A percentile compares a stretch with the other conserved stretches of the same genome.
Evolutionary conservation across 35 echinoderm and acorn worm genomes (phyloP).

Genomic region (Apostichopus japonicus): DNA sequence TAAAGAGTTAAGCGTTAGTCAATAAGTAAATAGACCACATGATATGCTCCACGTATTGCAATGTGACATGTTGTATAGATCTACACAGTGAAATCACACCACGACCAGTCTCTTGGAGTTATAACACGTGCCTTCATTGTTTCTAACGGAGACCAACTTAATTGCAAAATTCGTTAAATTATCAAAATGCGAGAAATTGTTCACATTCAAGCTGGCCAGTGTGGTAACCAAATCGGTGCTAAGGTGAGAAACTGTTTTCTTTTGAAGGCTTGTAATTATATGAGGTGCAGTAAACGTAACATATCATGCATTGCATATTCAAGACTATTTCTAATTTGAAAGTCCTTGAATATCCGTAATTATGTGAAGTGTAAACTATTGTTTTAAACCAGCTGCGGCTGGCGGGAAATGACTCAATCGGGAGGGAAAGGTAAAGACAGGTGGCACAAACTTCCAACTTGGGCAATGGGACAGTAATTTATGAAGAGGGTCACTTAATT

Average conservation of each 20-base stretch:
- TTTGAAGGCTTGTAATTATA: too few species aligned
- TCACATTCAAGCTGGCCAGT: slow-evolving; percentile 93
- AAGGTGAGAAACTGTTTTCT: slow-evolving; percentile 63
- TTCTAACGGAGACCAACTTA: background rate
- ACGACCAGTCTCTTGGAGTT: background rate
- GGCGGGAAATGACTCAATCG: too few species aligned
- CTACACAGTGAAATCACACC: background rate
- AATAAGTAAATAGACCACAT: background rate
- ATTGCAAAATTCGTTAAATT: background rate
- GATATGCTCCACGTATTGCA: background rate
- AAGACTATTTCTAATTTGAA: too few species aligned
- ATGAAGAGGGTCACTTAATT: too few species aligned
- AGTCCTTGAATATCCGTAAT: too few species aligned
- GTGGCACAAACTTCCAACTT: too few species aligned
- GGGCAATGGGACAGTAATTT: too few species aligned
- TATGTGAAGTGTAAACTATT: too few species aligned
- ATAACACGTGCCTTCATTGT: background rate
- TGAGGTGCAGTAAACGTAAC: too few species aligned
- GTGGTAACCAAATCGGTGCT: slow-evolving; percentile 95
- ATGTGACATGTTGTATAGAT: background rate
- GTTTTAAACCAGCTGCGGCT: too few species aligned
- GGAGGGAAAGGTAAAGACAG: too few species aligned
- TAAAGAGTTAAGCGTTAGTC: background rate
- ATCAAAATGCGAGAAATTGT: slow-evolving; percentile 95
- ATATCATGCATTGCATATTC: too few species aligned